Percentiles rank a stretch among this genome's conserved stretches.
phyloP scores from a whole-genome alignment of 2,113 vertebrate genomes.

The Dasyprocta punctata region DNA sequence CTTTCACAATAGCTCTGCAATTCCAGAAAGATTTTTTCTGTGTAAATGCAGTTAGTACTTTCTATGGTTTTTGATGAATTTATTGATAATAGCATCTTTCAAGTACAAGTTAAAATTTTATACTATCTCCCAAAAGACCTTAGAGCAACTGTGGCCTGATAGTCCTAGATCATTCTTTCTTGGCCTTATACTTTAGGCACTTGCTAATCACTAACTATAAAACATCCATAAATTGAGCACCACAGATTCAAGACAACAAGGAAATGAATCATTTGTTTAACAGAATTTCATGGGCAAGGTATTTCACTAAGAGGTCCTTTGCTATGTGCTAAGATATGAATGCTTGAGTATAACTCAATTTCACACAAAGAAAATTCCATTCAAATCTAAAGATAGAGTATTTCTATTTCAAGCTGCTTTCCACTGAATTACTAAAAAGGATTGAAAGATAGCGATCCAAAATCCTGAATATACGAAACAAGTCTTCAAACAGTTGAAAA shows the following conservation, averaged over 20 bases:
- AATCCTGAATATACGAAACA: conserved; percentile 54
- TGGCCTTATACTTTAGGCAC: conserved; percentile 15
- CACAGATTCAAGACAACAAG: conserved; percentile 36
- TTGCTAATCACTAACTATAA: conserved; percentile 48
- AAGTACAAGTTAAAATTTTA: background rate
- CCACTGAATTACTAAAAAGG: conserved; percentile 64
- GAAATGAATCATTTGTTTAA: conserved; percentile 62
- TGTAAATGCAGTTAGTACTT: background rate
- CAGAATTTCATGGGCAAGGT: conserved; percentile 60
- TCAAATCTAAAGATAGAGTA: conserved; percentile 43
- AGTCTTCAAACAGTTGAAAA: conserved; percentile 70
- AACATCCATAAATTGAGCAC: conserved; percentile 42
- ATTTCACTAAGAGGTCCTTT: conserved; percentile 64
- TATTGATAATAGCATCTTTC: background rate
- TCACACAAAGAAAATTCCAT: conserved; percentile 64
- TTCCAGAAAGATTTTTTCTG: background rate
- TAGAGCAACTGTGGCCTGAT: background rate
- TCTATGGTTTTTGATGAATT: background rate
- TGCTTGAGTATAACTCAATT: conserved; percentile 55
- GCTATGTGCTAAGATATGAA: conserved; percentile 51
- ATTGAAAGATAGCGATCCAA: conserved; percentile 61
- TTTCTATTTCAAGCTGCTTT: conserved; percentile 61
- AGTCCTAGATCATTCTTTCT: background rate
- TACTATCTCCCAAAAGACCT: background rate
- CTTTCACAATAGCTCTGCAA: background rate